Evolutionary conservation across 1,140 invertebrate genomes (phyloP).

Genomic region (Drosophila tropicalis): DNA sequence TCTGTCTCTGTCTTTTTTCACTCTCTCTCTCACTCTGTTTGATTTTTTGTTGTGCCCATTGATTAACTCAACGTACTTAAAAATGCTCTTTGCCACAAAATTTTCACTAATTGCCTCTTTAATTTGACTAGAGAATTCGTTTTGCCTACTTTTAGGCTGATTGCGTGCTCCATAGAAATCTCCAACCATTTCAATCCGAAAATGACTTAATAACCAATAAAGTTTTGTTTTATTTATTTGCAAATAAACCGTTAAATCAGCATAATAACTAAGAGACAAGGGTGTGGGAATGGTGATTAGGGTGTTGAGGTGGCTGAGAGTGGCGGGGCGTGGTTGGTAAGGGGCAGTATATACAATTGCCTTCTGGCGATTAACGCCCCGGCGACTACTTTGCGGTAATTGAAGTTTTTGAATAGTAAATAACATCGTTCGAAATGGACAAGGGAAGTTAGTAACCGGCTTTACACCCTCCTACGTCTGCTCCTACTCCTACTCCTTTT

Average conservation of each 20-base stretch:
- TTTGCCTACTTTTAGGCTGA: conserved; percentile 9
- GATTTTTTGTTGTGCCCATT: too few species aligned
- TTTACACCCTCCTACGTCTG: neutral
- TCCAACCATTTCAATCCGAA: neutral
- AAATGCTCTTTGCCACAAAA: neutral
- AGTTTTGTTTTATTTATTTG: conserved; percentile 64
- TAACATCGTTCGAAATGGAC: conserved; percentile 36
- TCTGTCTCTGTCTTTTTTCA: too few species aligned
- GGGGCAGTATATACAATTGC: neutral
- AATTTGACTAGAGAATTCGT: neutral
- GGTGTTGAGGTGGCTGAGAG: neutral
- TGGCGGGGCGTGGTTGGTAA: neutral
- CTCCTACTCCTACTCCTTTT: too few species aligned
- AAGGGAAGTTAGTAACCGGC: conserved; percentile 7
- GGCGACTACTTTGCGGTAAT: conserved; percentile 69
- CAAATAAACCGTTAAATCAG: conserved; percentile 71
- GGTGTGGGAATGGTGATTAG: neutral
- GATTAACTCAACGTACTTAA: neutral
- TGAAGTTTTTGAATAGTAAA: conserved; percentile 80
- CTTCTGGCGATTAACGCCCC: conserved; percentile 47
- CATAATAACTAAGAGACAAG: conserved; percentile 44
- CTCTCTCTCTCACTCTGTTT: too few species aligned
- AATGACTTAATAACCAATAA: conserved; percentile 75
- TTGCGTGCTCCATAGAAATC: neutral
- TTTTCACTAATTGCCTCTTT: neutral